These are phyloP conservation scores for Amorpha juglandis DNA, from an alignment of 2,888 invertebrate species.

Conservation along the genomic window DNA sequence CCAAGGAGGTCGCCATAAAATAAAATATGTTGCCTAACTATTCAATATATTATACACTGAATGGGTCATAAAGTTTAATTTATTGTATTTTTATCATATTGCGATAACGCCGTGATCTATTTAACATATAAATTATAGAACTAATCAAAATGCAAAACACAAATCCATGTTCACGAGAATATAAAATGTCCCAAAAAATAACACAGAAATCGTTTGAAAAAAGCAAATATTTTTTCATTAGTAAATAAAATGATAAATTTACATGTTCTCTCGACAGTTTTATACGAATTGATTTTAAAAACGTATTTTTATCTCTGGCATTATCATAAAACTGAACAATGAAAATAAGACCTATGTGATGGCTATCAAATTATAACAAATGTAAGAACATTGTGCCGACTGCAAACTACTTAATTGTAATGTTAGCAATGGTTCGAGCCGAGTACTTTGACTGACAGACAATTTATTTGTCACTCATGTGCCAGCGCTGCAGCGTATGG, in stretches of 20 bases:
- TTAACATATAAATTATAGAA: slow-evolving; percentile 21
- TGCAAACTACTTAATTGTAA: slow-evolving; percentile 35
- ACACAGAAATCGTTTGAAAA: background rate
- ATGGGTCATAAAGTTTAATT: slow-evolving; percentile 22
- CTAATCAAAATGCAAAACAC: slow-evolving; percentile 21
- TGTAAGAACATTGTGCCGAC: background rate
- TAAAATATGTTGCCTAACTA: slow-evolving; percentile 22
- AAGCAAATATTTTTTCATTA: background rate
- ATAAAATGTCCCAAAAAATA: background rate
- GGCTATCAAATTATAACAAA: too few relatives aligned
- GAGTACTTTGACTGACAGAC: slow-evolving; percentile 48
- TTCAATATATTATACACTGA: slow-evolving; percentile 19
- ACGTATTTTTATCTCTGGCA: background rate
- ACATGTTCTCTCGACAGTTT: background rate
- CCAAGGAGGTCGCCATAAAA: slow-evolving; percentile 22
- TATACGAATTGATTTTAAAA: too few relatives aligned
- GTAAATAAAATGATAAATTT: background rate
- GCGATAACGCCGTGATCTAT: slow-evolving; percentile 21
- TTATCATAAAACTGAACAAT: background rate
- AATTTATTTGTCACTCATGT: slow-evolving; percentile 64
- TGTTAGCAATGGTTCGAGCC: slow-evolving; percentile 32
- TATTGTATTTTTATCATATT: slow-evolving; percentile 17
- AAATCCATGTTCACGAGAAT: slow-evolving; percentile 1
- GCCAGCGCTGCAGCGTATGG: slow-evolving; percentile 31
- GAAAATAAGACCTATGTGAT: too few relatives aligned